Evolutionary conservation across 2,797 vertebrate genomes (phyloP).

Genomic region (Enteromius trimaculatus): DNA sequence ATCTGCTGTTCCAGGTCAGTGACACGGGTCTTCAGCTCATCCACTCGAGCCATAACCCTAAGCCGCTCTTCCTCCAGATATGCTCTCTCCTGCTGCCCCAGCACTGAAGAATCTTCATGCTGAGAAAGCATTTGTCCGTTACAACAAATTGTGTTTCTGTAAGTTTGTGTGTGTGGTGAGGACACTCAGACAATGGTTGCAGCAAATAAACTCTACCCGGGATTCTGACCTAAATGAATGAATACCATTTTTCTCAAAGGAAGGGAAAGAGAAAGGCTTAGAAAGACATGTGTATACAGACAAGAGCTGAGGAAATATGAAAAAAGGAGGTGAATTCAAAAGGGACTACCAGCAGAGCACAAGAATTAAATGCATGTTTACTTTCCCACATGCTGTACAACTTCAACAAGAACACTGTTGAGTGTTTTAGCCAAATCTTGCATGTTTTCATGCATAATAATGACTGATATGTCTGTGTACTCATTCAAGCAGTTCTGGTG

Average conservation of each 20-base stretch:
- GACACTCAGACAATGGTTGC: neutral
- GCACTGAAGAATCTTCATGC: conserved; percentile 81
- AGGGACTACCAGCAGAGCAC: conserved; percentile 15
- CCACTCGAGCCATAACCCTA: conserved; percentile 78
- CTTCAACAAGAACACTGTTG: neutral
- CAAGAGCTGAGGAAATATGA: conserved; percentile 19
- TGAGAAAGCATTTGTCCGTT: conserved; percentile 59
- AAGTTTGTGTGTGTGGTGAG: neutral
- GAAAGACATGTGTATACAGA: conserved; percentile 2
- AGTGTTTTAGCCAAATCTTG: neutral
- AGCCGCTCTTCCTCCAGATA: conserved; percentile 87
- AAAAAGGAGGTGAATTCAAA: conserved; percentile 31
- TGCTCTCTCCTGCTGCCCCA: conserved; percentile 75
- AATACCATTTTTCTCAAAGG: conserved; percentile 9
- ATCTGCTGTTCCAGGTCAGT: conserved; percentile 94
- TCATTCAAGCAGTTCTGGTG: neutral
- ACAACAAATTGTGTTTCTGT: conserved; percentile 1
- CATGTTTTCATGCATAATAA: neutral
- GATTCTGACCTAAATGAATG: neutral
- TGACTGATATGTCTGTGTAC: neutral
- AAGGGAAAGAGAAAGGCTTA: neutral
- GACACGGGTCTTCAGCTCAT: conserved; percentile 85
- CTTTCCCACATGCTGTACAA: neutral
- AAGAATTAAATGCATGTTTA: conserved; percentile 17
- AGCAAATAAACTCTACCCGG: conserved; percentile 14